Evolutionary conservation across 1,140 invertebrate species (phyloP).

Genomic region (Ptiloglossa arizonensis): DNA sequence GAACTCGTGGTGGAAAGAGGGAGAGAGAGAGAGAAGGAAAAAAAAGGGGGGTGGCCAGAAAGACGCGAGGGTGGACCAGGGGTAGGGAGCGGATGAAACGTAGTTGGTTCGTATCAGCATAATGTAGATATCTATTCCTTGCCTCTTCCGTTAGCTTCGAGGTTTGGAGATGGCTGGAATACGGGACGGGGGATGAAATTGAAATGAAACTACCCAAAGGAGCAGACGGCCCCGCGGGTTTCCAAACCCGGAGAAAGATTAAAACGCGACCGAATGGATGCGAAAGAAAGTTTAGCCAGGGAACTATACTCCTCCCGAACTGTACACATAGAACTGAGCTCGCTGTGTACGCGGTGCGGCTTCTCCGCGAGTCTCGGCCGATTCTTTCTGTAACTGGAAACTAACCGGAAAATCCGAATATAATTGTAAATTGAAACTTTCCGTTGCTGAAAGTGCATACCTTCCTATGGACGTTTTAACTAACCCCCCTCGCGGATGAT

Average conservation of each 20-base stretch:
- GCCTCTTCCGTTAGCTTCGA: constrained; percentile 71
- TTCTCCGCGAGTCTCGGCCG: constrained; percentile 18
- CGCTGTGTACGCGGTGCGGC: constrained; percentile 51
- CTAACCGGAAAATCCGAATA: constrained; percentile 15
- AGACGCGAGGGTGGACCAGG: constrained; percentile 23
- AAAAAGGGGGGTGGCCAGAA: not conserved
- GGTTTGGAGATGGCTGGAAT: constrained; percentile 51
- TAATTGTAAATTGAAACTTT: constrained; percentile 12
- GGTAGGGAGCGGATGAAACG: constrained; percentile 59
- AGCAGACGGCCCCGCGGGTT: constrained; percentile 75
- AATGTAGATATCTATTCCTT: constrained; percentile 76
- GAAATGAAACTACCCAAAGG: constrained; percentile 78
- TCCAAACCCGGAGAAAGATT: constrained; percentile 75
- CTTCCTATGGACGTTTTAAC: not conserved
- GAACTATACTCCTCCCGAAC: constrained; percentile 62
- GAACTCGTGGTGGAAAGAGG: not conserved
- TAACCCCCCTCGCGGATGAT: not conserved
- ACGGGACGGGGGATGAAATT: constrained; percentile 67
- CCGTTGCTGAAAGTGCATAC: not conserved
- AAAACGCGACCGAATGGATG: constrained; percentile 73
- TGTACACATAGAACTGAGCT: constrained; percentile 58
- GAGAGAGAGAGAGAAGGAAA: not conserved
- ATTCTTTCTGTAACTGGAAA: constrained; percentile 38
- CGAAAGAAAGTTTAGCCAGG: constrained; percentile 72
- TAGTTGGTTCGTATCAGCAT: constrained; percentile 77